Base-by-base conservation (phyloP, 2,888 invertebrate genomes). In the Caenorhabditis sp. region DNA sequence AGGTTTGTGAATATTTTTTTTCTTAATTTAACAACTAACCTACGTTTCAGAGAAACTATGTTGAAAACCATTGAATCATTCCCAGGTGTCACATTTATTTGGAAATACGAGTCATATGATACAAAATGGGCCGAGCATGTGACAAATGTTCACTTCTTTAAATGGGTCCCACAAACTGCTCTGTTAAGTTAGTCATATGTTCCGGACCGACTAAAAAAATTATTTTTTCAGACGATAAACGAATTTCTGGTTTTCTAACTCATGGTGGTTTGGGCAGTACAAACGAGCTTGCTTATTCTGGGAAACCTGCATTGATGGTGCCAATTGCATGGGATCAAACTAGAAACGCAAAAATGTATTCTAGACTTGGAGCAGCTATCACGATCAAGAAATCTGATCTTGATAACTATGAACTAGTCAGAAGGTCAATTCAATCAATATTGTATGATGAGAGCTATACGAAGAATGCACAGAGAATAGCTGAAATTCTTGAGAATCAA, bases 291-390 rank as follows among this genome's bases (percentile, higher is more conserved):
- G 70, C 70, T 3, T 57, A 63, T 52, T n/a, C 36, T 0, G 75
- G 75, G 23, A 70, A 70, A 53, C 73, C 73, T 0, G 68, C 73
- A n/a, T 23, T 72, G 3, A 60, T 73, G 73, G 56, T 77, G 52
- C 76, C 76, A 14, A 57, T 77, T 21, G 70, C 70, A 17, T 67
- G 66, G 20, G 77, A 77, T 52, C 77, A 77, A 58, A 54, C 59
- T 38, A 60, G 77, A 56, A 77, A 77, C 52, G 73, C 77, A 0
- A 59, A 63, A 20, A 77, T 77, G 77, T 43, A 70, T 10, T 57
- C 61, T 2, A 67, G 77, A 23, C 73, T 67, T 50, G 63, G 63
- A 26, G 58, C 67, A 21, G 72, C 66, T 17, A 43, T 69, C 14
- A 62, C 50, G 14, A 36, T 71, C 14, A 53, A 62, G 23, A 72